A percentile compares a stretch with the other conserved stretches of the same genome.
Evolutionary conservation across 2,797 vertebrate genomes (phyloP).

Genomic region (Oryzias sinensis): DNA sequence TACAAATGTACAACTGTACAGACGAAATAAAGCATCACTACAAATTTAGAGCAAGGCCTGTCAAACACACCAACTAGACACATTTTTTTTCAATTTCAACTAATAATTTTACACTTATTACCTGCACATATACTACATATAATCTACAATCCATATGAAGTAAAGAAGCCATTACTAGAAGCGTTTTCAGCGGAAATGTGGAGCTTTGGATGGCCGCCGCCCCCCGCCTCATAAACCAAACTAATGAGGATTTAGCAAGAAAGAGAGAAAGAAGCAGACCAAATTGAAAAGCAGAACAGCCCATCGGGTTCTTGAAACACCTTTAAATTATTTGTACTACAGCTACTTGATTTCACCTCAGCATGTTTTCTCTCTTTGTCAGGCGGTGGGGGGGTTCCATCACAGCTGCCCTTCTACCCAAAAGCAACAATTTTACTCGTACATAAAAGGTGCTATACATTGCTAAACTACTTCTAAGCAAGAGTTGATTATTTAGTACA

Average conservation of each 20-base stretch:
- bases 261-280: slow-evolving; percentile 12
- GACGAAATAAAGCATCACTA: slow-evolving; percentile 93
- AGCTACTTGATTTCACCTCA: slow-evolving; percentile 45
- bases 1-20: slow-evolving; percentile 99
- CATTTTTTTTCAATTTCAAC: slow-evolving; percentile 74
- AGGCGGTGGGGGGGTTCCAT: slow-evolving; percentile 58
- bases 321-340: slow-evolving; percentile 34
- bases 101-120: slow-evolving; percentile 97
- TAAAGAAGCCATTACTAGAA: slow-evolving; percentile 88
- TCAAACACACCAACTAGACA: slow-evolving; percentile 88
- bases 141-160: slow-evolving; percentile 90
- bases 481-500: slow-evolving; percentile 76
- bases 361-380: slow-evolving; percentile 41
- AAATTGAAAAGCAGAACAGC: slow-evolving; percentile 42
- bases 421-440: slow-evolving; percentile 85
- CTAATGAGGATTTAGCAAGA: slow-evolving; percentile 16
- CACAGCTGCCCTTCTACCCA: slow-evolving; percentile 49
- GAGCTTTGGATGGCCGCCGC: slow-evolving; percentile 81
- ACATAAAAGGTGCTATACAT: slow-evolving; percentile 84
- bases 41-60: slow-evolving; percentile 93
- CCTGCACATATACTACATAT: slow-evolving; percentile 97
- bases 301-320: slow-evolving; percentile 45
- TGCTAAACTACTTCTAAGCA: slow-evolving; percentile 77
- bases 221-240: slow-evolving; percentile 60
- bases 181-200: slow-evolving; percentile 85